A percentile compares a stretch with the other conserved stretches of the same genome.
Evolutionary conservation across 2,113 vertebrate species (phyloP).

Genomic region (Nettapus auritus): DNA sequence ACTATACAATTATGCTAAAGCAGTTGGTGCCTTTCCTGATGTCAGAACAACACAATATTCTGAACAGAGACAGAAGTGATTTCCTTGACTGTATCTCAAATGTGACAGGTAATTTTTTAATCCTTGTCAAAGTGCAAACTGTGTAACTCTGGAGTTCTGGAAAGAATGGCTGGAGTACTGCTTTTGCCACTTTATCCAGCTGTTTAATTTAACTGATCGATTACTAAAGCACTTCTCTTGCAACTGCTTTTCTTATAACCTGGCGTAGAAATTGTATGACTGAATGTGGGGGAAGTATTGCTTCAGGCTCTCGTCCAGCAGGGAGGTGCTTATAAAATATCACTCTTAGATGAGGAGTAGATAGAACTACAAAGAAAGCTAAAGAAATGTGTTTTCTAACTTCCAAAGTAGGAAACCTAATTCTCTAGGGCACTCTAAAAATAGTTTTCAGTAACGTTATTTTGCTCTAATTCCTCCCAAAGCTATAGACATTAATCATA

Average conservation of each 20-base stretch:
- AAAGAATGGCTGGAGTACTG: background rate
- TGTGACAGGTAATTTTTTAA: background rate
- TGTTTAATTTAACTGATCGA: background rate
- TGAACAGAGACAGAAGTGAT: background rate
- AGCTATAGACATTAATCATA: background rate
- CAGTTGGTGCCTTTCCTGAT: background rate
- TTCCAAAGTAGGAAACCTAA: background rate
- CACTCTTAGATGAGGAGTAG: background rate
- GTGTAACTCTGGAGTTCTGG: background rate
- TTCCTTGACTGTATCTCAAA: background rate
- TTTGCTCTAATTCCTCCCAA: background rate
- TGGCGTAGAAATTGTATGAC: background rate
- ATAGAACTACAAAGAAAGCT: background rate
- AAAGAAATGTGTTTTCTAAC: background rate
- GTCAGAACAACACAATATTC: background rate
- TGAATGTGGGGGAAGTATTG: background rate
- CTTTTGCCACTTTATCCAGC: background rate
- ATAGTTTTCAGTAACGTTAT: background rate
- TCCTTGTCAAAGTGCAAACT: background rate
- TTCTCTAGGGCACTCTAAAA: background rate
- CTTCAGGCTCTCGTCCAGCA: background rate
- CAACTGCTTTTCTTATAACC: background rate
- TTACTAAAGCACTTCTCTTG: background rate
- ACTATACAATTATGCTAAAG: background rate
- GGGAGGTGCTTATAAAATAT: background rate